Evolutionary conservation across 2,113 vertebrate genomes (phyloP).

Genomic region (Callorhinus ursinus): DNA sequence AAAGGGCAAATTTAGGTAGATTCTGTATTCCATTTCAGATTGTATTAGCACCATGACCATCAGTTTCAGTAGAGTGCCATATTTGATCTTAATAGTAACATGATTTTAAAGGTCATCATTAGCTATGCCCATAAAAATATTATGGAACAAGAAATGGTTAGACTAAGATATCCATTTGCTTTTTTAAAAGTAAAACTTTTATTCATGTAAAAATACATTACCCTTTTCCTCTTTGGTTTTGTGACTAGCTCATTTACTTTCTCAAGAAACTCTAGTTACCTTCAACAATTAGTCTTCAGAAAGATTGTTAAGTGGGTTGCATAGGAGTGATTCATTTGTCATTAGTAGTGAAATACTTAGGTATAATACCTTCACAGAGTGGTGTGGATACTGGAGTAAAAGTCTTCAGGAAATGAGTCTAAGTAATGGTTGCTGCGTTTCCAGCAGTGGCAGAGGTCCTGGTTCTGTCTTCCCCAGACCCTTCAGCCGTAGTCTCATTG

Average conservation of each 20-base stretch:
- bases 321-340: not conserved
- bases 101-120: conserved; percentile 70
- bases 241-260: not conserved
- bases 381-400: not conserved
- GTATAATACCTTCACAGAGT: not conserved
- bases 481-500: not conserved
- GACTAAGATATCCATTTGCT: conserved; percentile 42
- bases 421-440: not conserved
- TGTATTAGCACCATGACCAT: conserved; percentile 40
- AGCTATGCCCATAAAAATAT: conserved; percentile 60
- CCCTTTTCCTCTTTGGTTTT: not conserved
- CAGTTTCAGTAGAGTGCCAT: not conserved
- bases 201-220: not conserved
- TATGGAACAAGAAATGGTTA: conserved; percentile 12
- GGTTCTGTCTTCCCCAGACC: not conserved
- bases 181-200: conserved; percentile 50
- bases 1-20: not conserved
- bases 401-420: not conserved
- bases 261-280: not conserved
- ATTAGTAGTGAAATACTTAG: not conserved
- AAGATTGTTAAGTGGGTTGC: not conserved
- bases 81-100: conserved; percentile 45
- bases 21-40: conserved; percentile 33
- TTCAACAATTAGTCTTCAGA: not conserved
- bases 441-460: not conserved